Evolutionary conservation across 2,797 vertebrate genomes (phyloP).

Genomic region (Rallus crepitans): DNA sequence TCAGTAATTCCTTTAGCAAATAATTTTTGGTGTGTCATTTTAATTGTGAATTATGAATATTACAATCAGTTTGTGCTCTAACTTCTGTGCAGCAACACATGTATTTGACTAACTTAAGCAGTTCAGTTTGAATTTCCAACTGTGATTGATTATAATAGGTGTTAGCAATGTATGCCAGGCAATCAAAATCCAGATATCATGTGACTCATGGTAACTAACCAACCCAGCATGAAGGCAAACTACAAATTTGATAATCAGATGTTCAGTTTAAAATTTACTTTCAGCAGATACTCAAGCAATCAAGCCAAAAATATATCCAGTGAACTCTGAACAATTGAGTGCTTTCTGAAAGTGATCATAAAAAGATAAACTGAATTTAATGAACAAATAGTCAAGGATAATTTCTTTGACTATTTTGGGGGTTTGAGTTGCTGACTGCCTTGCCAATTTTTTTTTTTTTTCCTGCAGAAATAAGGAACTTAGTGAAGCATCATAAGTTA

Average conservation of each 20-base stretch:
- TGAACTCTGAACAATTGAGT: neutral
- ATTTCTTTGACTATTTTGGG: neutral
- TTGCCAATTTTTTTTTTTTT: neutral
- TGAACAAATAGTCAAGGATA: neutral
- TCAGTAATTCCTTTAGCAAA: conserved; percentile 46
- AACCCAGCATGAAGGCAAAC: conserved; percentile 47
- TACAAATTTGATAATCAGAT: conserved; percentile 59
- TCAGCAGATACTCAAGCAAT: conserved; percentile 35
- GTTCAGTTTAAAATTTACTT: conserved; percentile 46
- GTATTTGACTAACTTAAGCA: conserved; percentile 43
- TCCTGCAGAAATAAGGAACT: neutral
- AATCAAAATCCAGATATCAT: conserved; percentile 50
- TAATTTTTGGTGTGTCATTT: conserved; percentile 18
- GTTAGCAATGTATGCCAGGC: conserved; percentile 33
- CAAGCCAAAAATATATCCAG: neutral
- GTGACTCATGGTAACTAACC: conserved; percentile 28
- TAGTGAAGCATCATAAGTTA: neutral
- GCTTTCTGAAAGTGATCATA: neutral
- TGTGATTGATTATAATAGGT: conserved; percentile 57
- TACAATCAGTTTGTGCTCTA: conserved; percentile 46
- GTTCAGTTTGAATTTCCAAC: conserved; percentile 41
- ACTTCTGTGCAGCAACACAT: neutral
- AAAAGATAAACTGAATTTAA: neutral
- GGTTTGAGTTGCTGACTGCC: neutral
- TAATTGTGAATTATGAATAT: conserved; percentile 62